These are phyloP conservation scores for Ips typographus DNA, from an alignment of 1,140 invertebrate genomes.

Conservation along the genomic window DNA sequence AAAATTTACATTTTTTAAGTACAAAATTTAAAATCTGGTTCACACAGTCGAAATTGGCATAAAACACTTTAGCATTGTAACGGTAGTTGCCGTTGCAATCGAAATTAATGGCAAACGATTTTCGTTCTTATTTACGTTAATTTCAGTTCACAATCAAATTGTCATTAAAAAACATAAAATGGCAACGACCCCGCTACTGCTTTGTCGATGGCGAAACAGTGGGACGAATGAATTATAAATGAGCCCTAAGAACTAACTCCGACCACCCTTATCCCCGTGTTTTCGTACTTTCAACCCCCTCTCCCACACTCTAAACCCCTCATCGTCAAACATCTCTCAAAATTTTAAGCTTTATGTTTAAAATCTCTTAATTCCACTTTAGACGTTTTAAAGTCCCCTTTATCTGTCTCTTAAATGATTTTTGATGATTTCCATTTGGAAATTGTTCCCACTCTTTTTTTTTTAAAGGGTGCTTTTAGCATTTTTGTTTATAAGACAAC, in stretches of 20 bases:
- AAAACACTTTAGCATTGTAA: no score
- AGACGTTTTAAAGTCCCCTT: conserved; percentile 14
- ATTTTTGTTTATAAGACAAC: no score
- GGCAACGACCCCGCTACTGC: conserved; percentile 3
- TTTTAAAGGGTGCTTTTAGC: no score
- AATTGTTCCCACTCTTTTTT: no score
- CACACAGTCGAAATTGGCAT: no score
- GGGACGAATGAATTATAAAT: conserved; percentile 24
- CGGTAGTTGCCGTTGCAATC: no score
- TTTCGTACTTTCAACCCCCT: conserved; percentile 27
- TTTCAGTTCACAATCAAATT: no score
- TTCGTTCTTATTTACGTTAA: no score
- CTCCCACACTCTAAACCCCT: neutral
- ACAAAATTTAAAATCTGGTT: no score
- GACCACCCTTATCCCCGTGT: conserved; percentile 14
- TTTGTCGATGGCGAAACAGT: conserved; percentile 15
- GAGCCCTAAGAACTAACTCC: conserved; percentile 17
- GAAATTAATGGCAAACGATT: no score
- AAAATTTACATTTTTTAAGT: no score
- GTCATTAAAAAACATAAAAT: no score
- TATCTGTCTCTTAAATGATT: conserved; percentile 18
- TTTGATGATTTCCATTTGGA: conserved; percentile 23
- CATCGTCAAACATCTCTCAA: conserved; percentile 24
- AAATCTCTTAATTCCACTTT: conserved; percentile 26
- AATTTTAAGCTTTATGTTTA: conserved; percentile 30